Percentiles rank a stretch among this genome's conserved stretches.
phyloP scores from a whole-genome alignment of 2,797 vertebrate species.

The Chanos chanos region DNA sequence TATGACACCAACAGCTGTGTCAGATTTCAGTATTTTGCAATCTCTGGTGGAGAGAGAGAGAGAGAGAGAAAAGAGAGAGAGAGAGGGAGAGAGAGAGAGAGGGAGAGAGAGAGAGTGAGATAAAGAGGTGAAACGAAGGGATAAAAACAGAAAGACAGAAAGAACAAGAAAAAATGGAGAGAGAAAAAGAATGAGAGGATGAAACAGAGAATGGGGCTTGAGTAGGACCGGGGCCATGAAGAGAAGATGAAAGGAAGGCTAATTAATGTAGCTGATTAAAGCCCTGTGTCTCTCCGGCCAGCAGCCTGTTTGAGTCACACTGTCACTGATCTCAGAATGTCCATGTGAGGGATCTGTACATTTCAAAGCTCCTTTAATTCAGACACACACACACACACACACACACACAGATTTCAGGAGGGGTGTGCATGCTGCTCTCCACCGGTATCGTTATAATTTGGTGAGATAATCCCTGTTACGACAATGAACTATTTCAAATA shows the following conservation, averaged over 20 bases:
- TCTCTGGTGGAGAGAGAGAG: background rate
- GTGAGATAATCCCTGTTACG: no score
- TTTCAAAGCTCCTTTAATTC: conserved; percentile 42
- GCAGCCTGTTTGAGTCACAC: conserved; percentile 17
- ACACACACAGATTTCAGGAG: conserved; percentile 31
- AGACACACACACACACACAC: conserved; percentile 20
- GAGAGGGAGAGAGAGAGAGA: background rate
- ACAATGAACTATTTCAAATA: no score
- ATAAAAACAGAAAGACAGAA: background rate
- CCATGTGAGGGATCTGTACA: conserved; percentile 37
- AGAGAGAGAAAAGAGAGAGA: background rate
- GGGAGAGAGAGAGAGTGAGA: background rate
- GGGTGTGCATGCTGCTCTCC: no score
- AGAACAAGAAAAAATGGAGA: background rate
- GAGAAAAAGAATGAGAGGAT: background rate
- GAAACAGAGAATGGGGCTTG: background rate
- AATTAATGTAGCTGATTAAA: conserved; percentile 44
- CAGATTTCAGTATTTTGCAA: conserved; percentile 4
- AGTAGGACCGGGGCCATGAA: conserved; percentile 5
- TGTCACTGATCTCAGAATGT: conserved; percentile 40
- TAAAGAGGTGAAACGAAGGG: background rate
- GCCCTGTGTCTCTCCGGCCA: conserved; percentile 23
- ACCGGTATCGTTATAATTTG: no score
- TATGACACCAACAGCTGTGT: conserved; percentile 15
- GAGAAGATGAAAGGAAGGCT: conserved; percentile 21